Conservation (phyloP, 2,888 invertebrate species). For the Eulithis testata region DNA sequence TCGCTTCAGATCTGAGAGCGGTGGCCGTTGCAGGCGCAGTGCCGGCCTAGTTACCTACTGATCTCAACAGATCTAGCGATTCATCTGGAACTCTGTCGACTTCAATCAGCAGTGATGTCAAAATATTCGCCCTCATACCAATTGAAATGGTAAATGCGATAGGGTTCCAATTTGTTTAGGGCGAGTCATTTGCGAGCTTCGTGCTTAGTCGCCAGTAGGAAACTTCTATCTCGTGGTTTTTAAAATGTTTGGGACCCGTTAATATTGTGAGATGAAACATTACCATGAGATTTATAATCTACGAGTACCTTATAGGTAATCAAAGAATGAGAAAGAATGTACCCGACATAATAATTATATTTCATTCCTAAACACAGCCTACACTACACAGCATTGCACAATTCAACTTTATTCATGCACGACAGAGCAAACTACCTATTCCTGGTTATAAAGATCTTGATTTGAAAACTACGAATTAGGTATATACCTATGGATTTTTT, state of each 20-base stretch:
- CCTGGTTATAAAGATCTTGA: slow-evolving; percentile 14
- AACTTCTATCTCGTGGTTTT: slow-evolving; percentile 75
- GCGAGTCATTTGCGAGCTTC: slow-evolving; percentile 70
- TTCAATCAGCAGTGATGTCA: slow-evolving; percentile 18
- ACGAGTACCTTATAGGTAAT: slow-evolving; percentile 12
- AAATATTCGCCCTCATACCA: slow-evolving; percentile 13
- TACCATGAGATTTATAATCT: slow-evolving; percentile 26
- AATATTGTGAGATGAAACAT: slow-evolving; percentile 60
- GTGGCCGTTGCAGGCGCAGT: slow-evolving; percentile 67
- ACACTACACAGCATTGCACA: slow-evolving; percentile 71
- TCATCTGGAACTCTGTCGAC: slow-evolving; percentile 50
- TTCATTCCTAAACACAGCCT: slow-evolving; percentile 44
- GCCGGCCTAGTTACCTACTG: slow-evolving; percentile 62
- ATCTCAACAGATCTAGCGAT: slow-evolving; percentile 68
- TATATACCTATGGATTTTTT: neutral
- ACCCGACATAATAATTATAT: slow-evolving; percentile 26
- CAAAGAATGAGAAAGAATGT: slow-evolving; percentile 63
- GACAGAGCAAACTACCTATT: slow-evolving; percentile 18
- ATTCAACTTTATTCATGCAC: slow-evolving; percentile 49
- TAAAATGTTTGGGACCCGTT: slow-evolving; percentile 70
- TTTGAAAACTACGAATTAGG: slow-evolving; percentile 13
- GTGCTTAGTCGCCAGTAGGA: slow-evolving; percentile 67
- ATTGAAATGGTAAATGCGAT: slow-evolving; percentile 23
- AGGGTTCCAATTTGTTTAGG: slow-evolving; percentile 36
- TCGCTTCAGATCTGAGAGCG: slow-evolving; percentile 66